phyloP scores from a whole-genome alignment of 2,113 vertebrate genomes.

The Hemiscyllium ocellatum region DNA sequence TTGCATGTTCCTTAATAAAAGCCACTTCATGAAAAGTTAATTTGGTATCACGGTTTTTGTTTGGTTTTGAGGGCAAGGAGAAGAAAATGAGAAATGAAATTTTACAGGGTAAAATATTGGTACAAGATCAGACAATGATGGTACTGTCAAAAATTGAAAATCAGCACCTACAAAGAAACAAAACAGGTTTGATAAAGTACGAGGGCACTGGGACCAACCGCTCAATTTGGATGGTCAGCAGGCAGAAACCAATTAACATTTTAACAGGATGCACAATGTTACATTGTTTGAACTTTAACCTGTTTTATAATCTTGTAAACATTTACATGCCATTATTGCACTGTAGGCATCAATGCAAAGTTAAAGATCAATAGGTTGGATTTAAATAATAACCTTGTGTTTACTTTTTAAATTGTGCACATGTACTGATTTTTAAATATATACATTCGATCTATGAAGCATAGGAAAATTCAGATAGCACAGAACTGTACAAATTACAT shows the following conservation, averaged over 20 bases:
- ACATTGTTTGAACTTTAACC: slow-evolving; percentile 7
- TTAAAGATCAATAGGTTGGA: slow-evolving; percentile 17
- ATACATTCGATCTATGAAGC: neutral
- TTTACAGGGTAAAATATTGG: neutral
- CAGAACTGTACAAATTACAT: neutral
- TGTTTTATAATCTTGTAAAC: slow-evolving; percentile 15
- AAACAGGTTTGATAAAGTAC: neutral
- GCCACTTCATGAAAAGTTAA: neutral
- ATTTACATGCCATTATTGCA: slow-evolving; percentile 28
- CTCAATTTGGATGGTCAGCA: neutral
- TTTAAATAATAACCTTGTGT: neutral
- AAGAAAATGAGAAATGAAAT: neutral
- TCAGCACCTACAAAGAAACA: neutral
- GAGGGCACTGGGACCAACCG: neutral
- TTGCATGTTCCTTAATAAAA: neutral
- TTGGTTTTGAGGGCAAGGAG: neutral
- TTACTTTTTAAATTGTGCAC: slow-evolving; percentile 11
- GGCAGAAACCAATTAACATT: neutral
- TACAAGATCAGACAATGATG: neutral
- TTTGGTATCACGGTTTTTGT: neutral
- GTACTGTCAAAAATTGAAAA: neutral
- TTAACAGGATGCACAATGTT: slow-evolving; percentile 20
- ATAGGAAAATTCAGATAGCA: slow-evolving; percentile 13
- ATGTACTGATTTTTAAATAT: slow-evolving; percentile 14
- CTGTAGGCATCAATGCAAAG: neutral